phyloP scores from a whole-genome alignment of 2,797 vertebrate genomes.

The Oryzias sinensis region DNA sequence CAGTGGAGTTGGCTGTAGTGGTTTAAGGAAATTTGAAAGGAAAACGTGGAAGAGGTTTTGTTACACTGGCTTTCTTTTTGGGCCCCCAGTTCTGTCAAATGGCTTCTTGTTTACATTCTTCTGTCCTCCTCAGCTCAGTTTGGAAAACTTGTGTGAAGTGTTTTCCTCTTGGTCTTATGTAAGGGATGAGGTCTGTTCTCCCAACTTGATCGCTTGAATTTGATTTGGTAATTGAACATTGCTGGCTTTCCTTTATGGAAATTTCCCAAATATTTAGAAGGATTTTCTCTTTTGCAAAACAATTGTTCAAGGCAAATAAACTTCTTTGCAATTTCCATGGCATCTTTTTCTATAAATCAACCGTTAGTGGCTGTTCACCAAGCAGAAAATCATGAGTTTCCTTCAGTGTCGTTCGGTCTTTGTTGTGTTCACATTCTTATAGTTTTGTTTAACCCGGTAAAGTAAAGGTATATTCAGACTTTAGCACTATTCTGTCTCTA shows the following conservation, averaged over 20 bases:
- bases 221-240: not conserved
- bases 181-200: not conserved
- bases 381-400: too few species aligned
- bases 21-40: conserved; percentile 5
- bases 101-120: conserved; percentile 23
- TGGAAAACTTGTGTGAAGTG: not conserved
- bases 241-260: not conserved
- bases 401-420: too few species aligned
- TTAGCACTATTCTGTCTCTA: not conserved
- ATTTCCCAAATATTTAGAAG: too few species aligned
- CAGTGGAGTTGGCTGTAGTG: conserved; percentile 4
- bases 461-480: too few species aligned
- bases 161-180: conserved; percentile 4
- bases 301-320: too few species aligned
- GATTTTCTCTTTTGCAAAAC: too few species aligned
- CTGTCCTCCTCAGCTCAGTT: not conserved
- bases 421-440: too few species aligned
- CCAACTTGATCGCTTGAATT: not conserved
- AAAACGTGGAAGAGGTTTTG: conserved; percentile 28
- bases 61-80: conserved; percentile 13
- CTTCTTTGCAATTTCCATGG: too few species aligned
- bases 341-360: too few species aligned
- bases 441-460: too few species aligned
- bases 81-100: conserved; percentile 9
- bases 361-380: too few species aligned